Evolutionary conservation across 2,888 invertebrate genomes (phyloP).

Genomic region (Microdon myrmicae): DNA sequence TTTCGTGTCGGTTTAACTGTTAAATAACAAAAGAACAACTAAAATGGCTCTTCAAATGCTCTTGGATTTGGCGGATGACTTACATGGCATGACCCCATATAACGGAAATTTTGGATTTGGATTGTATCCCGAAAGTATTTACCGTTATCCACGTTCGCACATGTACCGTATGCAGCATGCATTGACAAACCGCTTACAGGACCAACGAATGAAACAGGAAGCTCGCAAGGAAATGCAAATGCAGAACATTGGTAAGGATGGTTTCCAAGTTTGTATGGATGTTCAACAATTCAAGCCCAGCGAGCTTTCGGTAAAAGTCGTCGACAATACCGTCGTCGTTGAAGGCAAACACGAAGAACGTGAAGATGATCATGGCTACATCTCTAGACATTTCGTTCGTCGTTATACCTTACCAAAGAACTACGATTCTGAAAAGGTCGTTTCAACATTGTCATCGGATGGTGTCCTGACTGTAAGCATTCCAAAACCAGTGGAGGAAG

Average conservation of each 20-base stretch:
- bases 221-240: conserved; percentile 50
- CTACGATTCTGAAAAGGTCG: conserved; percentile 75
- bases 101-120: conserved; percentile 55
- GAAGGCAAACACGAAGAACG: conserved; percentile 80
- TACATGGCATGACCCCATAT: conserved; percentile 55
- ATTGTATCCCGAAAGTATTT: conserved; percentile 60
- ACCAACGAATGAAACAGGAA: conserved; percentile 56
- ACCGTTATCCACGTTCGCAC: conserved; percentile 57
- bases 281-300: conserved; percentile 77
- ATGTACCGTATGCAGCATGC: conserved; percentile 54
- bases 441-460: conserved; percentile 81
- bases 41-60: conserved; percentile 62
- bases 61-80: conserved; percentile 59
- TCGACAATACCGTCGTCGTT: conserved; percentile 71
- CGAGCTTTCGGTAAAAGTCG: conserved; percentile 77
- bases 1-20: not conserved
- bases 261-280: conserved; percentile 75
- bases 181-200: conserved; percentile 59
- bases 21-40: not conserved
- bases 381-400: conserved; percentile 82
- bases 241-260: conserved; percentile 69
- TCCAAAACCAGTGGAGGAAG: conserved; percentile 66
- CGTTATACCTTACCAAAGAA: conserved; percentile 75
- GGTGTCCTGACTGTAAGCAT: conserved; percentile 80
- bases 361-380: conserved; percentile 77